phyloP scores from a whole-genome alignment of 64 coral and sea anemone species.

The Hydrozoanthus tunicans region DNA sequence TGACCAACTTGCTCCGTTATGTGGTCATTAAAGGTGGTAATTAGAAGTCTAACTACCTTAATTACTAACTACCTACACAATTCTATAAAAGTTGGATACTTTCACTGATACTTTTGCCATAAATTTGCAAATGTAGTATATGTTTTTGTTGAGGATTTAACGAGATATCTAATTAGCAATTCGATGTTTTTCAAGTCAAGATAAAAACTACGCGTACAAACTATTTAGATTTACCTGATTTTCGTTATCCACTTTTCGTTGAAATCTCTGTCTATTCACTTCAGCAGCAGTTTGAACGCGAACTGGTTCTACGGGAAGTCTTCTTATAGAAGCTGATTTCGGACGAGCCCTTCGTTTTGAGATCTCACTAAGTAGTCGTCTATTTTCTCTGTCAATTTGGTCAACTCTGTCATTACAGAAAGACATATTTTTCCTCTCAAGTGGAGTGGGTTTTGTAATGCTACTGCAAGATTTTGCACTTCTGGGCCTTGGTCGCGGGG shows the following conservation, averaged over 20 bases:
- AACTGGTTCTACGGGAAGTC: constrained; percentile 67
- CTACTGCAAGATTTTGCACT: constrained; percentile 60
- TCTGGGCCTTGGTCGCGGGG: constrained; percentile 70
- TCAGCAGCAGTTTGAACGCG: constrained; percentile 92
- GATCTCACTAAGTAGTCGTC: constrained; percentile 87
- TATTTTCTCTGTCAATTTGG: constrained; percentile 95
- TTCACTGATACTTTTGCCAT: no score
- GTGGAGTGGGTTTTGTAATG: constrained; percentile 48
- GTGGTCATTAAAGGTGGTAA: no score
- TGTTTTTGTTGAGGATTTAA: no score
- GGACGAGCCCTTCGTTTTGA: constrained; percentile 64
- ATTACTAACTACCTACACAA: no score
- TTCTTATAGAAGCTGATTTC: constrained; percentile 69
- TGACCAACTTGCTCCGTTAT: no score
- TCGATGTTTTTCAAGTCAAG: no score
- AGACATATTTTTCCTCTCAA: constrained; percentile 93
- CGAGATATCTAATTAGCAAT: no score
- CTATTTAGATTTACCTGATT: constrained; percentile 70
- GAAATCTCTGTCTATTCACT: constrained; percentile 94
- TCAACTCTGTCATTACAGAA: constrained; percentile 88
- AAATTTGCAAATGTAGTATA: no score
- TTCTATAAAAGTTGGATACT: no score
- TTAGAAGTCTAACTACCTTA: no score
- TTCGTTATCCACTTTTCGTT: constrained; percentile 89
- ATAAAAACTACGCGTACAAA: no score